Evolutionary conservation across 2,797 vertebrate genomes (phyloP), one percentile per base, ranked within the genome.

Genomic region (Cossypha dichroa): DNA sequence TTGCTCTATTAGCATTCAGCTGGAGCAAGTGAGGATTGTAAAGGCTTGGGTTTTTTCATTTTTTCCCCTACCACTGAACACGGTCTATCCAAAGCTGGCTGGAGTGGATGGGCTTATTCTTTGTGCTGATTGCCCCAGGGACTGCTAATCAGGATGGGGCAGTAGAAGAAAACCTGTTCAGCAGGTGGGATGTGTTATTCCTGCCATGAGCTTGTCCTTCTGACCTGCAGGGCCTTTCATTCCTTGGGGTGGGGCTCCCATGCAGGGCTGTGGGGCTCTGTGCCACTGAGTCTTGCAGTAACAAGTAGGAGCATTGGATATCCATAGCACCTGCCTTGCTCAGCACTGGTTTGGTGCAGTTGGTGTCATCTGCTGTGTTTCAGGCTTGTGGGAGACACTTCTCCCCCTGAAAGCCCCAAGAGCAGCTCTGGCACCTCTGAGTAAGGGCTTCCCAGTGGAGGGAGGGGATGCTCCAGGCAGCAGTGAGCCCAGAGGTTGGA

Each of bases 1-100:
- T 94, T 19, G n/a, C 79, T 68, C 5, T 62, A 90, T 94, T 90
- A 94, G 90, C 92, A 96, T 97, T 93, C 94, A 86, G 82, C 85
- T 88, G 63, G 58, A 83, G 93, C 49, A n/a, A 45, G 48, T 11
- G 38, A 77, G 52, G 69, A 34, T 70, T 91, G 28, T 20, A 78
- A 77, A 83, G 31, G n/a, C 66, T 49, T 85, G 26, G 11, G 6
- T 3, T 72, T 74, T 59, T 46, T 16, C 6, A 28, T 3, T 72
- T 74, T 66, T 51, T 17, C 11, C 11, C 26, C 25, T 84, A 49
- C 38, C 1, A 1, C 34, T 40, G 36, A 83, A 56, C 18, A 10
- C 4, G 1, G 29, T 67, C 48, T 64, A 0, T 74, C 69, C 56
- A 28, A 60, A 82, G 52, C 90, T 90, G 88, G 66, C 78, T 70